Percentiles rank a stretch among this genome's conserved stretches.
Conservation (phyloP, 2,888 invertebrate genomes). For the Caenorhabditis uteleia region DNA sequence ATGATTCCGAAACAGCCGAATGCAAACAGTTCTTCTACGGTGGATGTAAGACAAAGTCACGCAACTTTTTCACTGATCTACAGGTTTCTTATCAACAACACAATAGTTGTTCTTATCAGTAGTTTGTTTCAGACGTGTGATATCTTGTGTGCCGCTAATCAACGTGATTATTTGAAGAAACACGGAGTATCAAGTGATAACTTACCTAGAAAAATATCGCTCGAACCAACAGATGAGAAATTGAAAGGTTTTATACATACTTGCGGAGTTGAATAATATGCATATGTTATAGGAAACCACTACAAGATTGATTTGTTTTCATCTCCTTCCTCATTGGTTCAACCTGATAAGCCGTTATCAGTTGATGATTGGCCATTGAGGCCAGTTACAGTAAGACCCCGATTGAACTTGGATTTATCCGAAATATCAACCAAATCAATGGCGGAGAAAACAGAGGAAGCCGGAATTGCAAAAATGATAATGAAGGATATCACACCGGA, state of each 20-base stretch:
- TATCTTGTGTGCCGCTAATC: conserved; percentile 25
- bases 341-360: conserved; percentile 31
- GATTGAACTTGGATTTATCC: conserved; percentile 19
- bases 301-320: conserved; percentile 32
- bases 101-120: neutral
- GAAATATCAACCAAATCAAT: conserved; percentile 5
- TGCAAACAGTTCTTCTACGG: conserved; percentile 55
- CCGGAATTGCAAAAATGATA: conserved; percentile 23
- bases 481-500: conserved; percentile 40
- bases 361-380: conserved; percentile 37
- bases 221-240: conserved; percentile 1
- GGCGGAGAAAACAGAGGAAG: conserved; percentile 22
- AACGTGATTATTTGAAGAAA: conserved; percentile 24
- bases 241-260: no score
- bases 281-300: conserved; percentile 17
- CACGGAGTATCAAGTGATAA: conserved; percentile 14
- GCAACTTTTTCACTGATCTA: conserved; percentile 47
- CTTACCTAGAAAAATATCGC: conserved; percentile 7
- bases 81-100: conserved; percentile 14
- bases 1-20: conserved; percentile 23
- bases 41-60: conserved; percentile 43
- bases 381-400: conserved; percentile 23
- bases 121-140: conserved; percentile 31
- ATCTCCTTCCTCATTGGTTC: conserved; percentile 29
- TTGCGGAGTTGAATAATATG: no score